A percentile compares a stretch with the other conserved stretches of the same genome.
Conservation (phyloP, 2,113 vertebrate genomes). For the Cephalopterus ornatus region DNA sequence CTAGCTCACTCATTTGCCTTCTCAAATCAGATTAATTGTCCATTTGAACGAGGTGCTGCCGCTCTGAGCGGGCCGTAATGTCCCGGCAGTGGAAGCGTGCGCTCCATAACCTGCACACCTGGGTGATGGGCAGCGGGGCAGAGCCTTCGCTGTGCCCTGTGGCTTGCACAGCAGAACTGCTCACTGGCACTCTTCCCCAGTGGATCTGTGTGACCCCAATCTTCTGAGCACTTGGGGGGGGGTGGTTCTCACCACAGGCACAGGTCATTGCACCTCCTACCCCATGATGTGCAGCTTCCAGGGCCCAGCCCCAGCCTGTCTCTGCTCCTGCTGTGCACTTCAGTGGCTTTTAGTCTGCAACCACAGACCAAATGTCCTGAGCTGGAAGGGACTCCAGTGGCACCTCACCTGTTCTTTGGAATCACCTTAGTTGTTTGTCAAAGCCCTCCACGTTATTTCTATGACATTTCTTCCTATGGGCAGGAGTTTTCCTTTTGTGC, state of each 20-base stretch:
- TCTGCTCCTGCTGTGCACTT: background rate
- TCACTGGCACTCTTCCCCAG: rapidly evolving
- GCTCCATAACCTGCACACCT: background rate
- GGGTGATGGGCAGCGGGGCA: background rate
- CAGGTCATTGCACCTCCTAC: background rate
- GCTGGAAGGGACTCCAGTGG: background rate
- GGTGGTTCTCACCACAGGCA: rapidly evolving
- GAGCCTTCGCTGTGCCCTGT: background rate
- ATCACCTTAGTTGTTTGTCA: background rate
- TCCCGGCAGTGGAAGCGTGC: background rate
- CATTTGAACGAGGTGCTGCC: background rate
- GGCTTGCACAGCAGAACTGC: background rate
- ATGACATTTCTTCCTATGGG: background rate
- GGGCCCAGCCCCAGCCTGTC: background rate
- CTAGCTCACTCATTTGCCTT: background rate
- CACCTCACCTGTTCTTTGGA: background rate
- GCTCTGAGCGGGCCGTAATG: background rate
- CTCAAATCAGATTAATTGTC: conserved; percentile 1
- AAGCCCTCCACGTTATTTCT: background rate
- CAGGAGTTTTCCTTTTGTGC: background rate
- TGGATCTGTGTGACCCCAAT: rapidly evolving
- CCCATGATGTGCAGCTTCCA: rapidly evolving
- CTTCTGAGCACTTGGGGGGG: background rate
- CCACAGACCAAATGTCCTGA: too few species aligned
- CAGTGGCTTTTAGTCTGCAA: background rate